Percentiles rank a stretch among this genome's conserved stretches.
phyloP scores from a whole-genome alignment of 2,113 vertebrate species.

The Microcebus ravelobensis region DNA sequence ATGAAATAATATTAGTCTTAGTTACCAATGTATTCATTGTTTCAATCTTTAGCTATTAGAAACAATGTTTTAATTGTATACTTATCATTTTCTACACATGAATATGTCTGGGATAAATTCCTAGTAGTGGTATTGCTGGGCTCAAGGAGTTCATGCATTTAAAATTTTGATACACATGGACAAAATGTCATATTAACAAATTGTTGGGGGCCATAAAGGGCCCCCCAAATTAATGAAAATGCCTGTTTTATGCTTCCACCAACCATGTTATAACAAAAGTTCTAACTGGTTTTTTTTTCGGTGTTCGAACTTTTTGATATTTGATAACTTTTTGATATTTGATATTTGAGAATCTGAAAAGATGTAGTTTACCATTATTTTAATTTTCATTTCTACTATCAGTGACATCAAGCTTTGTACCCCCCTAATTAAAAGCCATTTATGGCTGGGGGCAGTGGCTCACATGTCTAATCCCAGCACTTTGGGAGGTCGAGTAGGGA shows the following conservation, averaged over 20 bases:
- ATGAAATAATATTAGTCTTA: not conserved
- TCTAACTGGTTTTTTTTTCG: not conserved
- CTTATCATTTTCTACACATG: constrained; percentile 10
- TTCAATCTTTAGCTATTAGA: constrained; percentile 3
- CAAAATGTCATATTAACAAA: not conserved
- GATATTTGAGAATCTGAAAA: constrained; percentile 16
- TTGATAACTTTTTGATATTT: not conserved
- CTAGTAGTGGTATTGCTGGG: not conserved
- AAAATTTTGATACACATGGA: not conserved
- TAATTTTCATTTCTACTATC: not conserved
- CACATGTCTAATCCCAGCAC: too few species aligned
- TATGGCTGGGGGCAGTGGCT: not conserved
- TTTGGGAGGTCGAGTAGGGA: too few species aligned
- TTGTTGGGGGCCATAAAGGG: not conserved
- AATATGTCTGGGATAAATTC: not conserved
- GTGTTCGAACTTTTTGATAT: not conserved
- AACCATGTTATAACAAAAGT: not conserved
- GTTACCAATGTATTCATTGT: not conserved
- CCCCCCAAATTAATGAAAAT: not conserved
- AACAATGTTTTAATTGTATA: not conserved
- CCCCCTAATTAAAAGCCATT: not conserved
- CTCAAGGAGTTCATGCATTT: not conserved
- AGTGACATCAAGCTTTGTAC: not conserved
- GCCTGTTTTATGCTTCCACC: not conserved
- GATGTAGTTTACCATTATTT: not conserved